These are phyloP conservation scores for Megaleporinus macrocephalus DNA, from an alignment of 2,113 vertebrate genomes.

Conservation along the genomic window DNA sequence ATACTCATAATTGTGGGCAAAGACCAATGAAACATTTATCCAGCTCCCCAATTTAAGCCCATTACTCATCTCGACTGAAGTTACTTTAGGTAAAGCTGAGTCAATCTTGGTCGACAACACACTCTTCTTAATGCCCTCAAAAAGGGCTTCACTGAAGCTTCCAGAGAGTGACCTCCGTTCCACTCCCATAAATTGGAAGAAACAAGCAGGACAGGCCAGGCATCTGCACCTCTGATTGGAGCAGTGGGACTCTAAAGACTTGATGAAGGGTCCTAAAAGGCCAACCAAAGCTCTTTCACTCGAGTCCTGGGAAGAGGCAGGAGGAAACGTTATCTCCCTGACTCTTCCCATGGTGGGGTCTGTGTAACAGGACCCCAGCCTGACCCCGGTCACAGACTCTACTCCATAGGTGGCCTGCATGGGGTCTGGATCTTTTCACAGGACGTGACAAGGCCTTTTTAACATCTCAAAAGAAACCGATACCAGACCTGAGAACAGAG, in stretches of 20 bases:
- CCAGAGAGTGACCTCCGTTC: conserved; percentile 10
- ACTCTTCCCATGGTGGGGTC: background rate
- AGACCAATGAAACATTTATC: conserved; percentile 23
- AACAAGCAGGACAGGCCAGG: conserved; percentile 16
- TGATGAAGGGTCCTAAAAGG: conserved; percentile 41
- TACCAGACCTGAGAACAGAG: background rate
- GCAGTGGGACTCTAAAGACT: conserved; percentile 22
- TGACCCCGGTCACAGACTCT: conserved; percentile 40
- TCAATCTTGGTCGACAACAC: background rate
- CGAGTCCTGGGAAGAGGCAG: conserved; percentile 54
- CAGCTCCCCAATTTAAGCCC: conserved; percentile 1
- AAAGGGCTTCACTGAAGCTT: background rate
- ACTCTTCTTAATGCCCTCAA: background rate
- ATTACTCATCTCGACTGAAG: background rate
- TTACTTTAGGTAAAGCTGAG: conserved; percentile 6
- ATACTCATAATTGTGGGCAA: conserved; percentile 16
- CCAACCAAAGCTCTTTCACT: conserved; percentile 46
- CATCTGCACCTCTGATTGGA: conserved; percentile 45
- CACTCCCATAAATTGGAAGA: conserved; percentile 36
- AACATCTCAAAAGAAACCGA: conserved; percentile 14
- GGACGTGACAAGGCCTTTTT: conserved; percentile 19
- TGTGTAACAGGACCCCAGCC: conserved; percentile 52
- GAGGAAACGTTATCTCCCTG: conserved; percentile 45
- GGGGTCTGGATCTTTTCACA: conserved; percentile 47
- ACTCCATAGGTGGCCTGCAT: conserved; percentile 19